Evolutionary conservation across 2,113 vertebrate species (phyloP).

Genomic region (Aphyosemion australe): DNA sequence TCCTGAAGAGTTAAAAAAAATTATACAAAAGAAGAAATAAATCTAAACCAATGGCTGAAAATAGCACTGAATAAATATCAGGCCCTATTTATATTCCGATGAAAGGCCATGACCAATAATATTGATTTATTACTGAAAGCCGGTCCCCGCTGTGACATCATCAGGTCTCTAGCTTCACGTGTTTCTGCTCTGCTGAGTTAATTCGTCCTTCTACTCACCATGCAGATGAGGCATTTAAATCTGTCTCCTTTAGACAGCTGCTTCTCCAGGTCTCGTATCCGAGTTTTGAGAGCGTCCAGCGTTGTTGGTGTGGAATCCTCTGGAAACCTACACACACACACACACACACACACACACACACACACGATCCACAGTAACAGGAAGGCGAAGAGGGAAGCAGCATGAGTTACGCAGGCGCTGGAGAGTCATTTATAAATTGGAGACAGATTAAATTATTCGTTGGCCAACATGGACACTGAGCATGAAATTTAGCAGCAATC

Average conservation of each 20-base stretch:
- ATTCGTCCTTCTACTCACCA: constrained; percentile 82
- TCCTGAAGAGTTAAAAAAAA: background rate
- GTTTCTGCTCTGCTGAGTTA: constrained; percentile 24
- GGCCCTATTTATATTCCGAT: background rate
- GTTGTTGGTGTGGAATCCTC: constrained; percentile 83
- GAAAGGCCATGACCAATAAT: background rate
- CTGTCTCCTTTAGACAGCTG: constrained; percentile 97
- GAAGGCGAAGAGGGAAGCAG: constrained; percentile 35
- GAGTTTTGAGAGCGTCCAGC: constrained; percentile 94
- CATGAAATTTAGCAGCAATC: constrained; percentile 80
- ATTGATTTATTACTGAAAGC: constrained; percentile 10
- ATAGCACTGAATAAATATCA: background rate
- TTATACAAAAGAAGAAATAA: background rate
- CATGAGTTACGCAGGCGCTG: constrained; percentile 53
- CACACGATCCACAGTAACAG: constrained; percentile 38
- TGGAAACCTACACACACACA: constrained; percentile 62
- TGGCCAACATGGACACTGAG: constrained; percentile 77
- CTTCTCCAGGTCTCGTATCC: constrained; percentile 97
- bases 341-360: constrained; percentile 68
- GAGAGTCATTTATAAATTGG: constrained; percentile 77
- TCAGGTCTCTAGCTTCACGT: background rate
- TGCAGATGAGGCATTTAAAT: constrained; percentile 99
- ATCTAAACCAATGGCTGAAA: background rate
- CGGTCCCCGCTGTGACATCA: constrained; percentile 2
- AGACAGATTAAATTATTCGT: constrained; percentile 80